These are phyloP conservation scores for Philypnodon macrostomus DNA, from an alignment of 2,797 vertebrate species.

Conservation along the genomic window DNA sequence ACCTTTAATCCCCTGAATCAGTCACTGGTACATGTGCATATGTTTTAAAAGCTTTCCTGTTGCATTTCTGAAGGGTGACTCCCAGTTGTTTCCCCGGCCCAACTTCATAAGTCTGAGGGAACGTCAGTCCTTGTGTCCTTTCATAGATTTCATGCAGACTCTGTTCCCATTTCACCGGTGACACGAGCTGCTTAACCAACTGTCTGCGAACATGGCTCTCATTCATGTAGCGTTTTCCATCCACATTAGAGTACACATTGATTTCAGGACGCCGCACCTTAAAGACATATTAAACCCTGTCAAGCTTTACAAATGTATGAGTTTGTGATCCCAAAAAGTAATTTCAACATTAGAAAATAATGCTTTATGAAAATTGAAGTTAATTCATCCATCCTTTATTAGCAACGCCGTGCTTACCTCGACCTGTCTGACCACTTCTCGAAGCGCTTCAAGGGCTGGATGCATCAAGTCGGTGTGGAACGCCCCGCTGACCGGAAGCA, in stretches of 20 bases:
- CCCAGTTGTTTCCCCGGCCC: constrained; percentile 91
- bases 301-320: neutral
- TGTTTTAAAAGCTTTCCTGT: constrained; percentile 85
- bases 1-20: constrained; percentile 23
- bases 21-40: constrained; percentile 78
- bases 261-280: constrained; percentile 82
- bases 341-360: no score
- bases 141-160: constrained; percentile 87
- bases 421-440: constrained; percentile 76
- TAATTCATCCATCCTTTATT: no score
- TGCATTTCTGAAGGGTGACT: constrained; percentile 82
- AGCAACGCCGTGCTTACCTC: constrained; percentile 44
- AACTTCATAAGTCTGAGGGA: constrained; percentile 88
- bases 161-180: constrained; percentile 94
- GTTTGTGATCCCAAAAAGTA: neutral
- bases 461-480: constrained; percentile 93
- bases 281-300: neutral
- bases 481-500: constrained; percentile 87
- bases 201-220: constrained; percentile 74
- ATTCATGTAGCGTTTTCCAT: constrained; percentile 83
- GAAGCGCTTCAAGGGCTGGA: constrained; percentile 78
- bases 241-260: constrained; percentile 86
- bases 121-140: constrained; percentile 77
- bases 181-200: constrained; percentile 86
- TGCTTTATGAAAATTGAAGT: no score